Evolutionary conservation across 2,797 vertebrate genomes (phyloP), one percentile per base, ranked within the genome.

Genomic region (Sphaeramia orbicularis): DNA sequence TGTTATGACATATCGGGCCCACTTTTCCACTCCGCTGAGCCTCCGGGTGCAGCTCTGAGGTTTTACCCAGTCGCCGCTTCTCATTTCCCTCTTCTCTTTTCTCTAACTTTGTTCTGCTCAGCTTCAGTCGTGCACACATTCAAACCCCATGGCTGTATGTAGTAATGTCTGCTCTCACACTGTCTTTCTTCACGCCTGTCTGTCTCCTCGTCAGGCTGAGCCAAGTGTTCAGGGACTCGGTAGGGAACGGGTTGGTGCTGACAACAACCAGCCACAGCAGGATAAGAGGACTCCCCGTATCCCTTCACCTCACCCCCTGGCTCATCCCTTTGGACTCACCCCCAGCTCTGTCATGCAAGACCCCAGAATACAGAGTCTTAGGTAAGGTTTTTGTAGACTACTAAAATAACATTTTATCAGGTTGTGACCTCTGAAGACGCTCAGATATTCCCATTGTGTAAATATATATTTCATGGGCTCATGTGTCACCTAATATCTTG

Each of bases 321-420:
- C 80, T 71, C 89, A 96, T 71, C 92, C 95, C 56, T 99, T 97
- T 1, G 95, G 95, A 58, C 90, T 97, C 71, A 93, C 94, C 19
- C 93, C 95, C 27, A 93, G 92, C 87, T 91, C 96, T 0, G 92
- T 97, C 51, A 95, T 99, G 68, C 97, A 97, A 79, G 96, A 98
- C 73, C 95, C 96, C 35, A 94, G 96, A 66, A 94, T 97, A 70
- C 96, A 96, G 0, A 95, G 95, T 19, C 95, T 97, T 64, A 98
- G 96, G 97, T 97, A 77, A 53, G 60, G 12, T 24, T 32, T 15
- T 13, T 14, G 1, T 19, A 30, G 4, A 24, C 15, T 21, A 38
- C 4, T 21, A 14, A 37, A 38, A 5, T 19, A 7, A 16, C 14
- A n/a, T 14, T 32, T 15, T 9, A 30, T 50, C 19, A 18, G 11